Conservation (phyloP, 2,888 invertebrate species). For the Monopis laevigella region DNA sequence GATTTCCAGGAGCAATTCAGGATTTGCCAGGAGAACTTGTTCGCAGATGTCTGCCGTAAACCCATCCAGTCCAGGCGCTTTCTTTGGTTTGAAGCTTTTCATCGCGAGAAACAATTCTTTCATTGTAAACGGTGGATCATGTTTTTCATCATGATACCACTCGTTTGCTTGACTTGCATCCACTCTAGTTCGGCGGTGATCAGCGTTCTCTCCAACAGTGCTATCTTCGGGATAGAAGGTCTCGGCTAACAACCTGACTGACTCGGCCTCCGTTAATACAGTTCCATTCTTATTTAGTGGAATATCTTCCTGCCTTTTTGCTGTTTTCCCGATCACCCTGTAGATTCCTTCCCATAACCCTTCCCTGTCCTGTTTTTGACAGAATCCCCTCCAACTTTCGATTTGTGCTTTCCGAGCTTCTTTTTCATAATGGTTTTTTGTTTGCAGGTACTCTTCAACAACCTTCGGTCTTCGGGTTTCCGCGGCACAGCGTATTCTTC, state of each 20-base stretch:
- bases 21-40: not conserved
- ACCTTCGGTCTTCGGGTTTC: not conserved
- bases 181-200: too few species aligned
- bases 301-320: too few species aligned
- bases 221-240: too few species aligned
- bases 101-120: not conserved
- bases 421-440: not conserved
- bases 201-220: too few species aligned
- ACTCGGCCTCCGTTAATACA: too few species aligned
- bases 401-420: not conserved
- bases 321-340: too few species aligned
- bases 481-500: not conserved
- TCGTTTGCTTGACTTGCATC: too few species aligned
- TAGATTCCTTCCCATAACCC: too few species aligned
- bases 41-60: not conserved
- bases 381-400: not conserved
- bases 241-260: too few species aligned
- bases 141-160: too few species aligned
- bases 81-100: not conserved
- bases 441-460: slow-evolving; percentile 1
- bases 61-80: slow-evolving; percentile 1
- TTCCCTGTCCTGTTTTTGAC: not conserved
- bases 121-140: not conserved
- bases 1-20: not conserved
- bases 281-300: too few species aligned